Base-by-base conservation (phyloP, 1,140 invertebrate genomes). In the Orius insidiosus region DNA sequence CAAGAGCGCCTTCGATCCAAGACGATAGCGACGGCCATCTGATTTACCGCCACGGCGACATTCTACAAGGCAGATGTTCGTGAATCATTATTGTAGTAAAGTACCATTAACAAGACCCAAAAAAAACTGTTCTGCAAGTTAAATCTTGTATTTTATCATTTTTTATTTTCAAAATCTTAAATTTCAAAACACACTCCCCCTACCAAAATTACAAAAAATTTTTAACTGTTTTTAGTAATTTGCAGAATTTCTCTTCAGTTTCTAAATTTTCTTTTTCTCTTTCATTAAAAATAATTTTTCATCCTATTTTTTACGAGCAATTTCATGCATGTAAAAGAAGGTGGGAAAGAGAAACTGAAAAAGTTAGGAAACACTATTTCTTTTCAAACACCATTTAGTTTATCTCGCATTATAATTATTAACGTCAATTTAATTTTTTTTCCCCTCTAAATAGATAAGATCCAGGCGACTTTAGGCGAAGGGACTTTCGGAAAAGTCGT, bases 401-500 rank as follows among this genome's bases (percentile, higher is more conserved):
- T 24, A 4, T 24, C 24, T 24, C 24, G 24, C 24, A 24, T 24
- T 24, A 4, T 7, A 24, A 4, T 24, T 24, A 24, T 24, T 24
- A 24, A 13, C 45, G n/a, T n/a, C n/a, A 38, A 18, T 7, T 37
- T 16, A 31, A 45, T 38, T 49, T 45, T 45, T 38, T 31, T 32
- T 48, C 36, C 10, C 8, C 35, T 41, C 32, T 43, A 18, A 49
- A 34, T 74, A 98, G 94, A 97, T 85, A 89, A 96, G 78, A 88
- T 98, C 70, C 74, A 94, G 70, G 76, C 84, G 63, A 98, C 93
- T 57, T 78, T 99, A 60, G 95, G 95, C 59, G 95, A 98, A 71
- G 96, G 96, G 61, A 98, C 95, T 54, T 99, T 98, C 77, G 95
- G 95, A 64, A 97, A 98, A 77, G 94, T 98, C 61, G 92, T 97